A percentile compares a stretch with the other conserved stretches of the same genome.
Evolutionary conservation across 1,140 invertebrate species (phyloP).

Genomic region (Neotoxoptera formosana): DNA sequence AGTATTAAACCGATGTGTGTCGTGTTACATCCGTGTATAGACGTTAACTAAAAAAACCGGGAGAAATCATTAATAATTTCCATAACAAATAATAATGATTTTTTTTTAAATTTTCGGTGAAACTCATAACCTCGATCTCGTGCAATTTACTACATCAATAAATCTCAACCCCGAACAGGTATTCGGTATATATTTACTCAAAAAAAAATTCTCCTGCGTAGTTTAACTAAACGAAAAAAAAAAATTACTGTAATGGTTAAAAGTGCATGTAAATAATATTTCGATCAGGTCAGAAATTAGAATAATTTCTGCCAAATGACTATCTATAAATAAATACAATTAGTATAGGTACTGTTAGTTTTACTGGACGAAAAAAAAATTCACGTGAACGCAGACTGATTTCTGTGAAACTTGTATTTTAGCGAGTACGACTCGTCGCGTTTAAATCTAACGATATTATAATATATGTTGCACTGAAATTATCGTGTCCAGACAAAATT

Average conservation of each 20-base stretch:
- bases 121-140: not conserved
- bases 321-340: too few species aligned
- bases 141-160: not conserved
- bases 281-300: not conserved
- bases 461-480: too few species aligned
- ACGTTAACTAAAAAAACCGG: not conserved
- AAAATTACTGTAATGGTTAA: not conserved
- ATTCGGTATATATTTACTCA: not conserved
- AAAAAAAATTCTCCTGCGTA: not conserved
- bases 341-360: not conserved
- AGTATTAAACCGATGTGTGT: not conserved
- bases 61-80: not conserved
- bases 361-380: too few species aligned
- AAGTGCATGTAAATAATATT: not conserved
- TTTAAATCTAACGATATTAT: too few species aligned
- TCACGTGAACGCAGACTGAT: too few species aligned
- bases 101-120: not conserved
- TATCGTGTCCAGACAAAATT: too few species aligned
- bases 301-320: not conserved
- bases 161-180: not conserved
- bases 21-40: not conserved
- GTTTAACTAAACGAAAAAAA: not conserved
- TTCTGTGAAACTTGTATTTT: too few species aligned
- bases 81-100: not conserved
- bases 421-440: too few species aligned